Base-by-base conservation (phyloP, 2,797 vertebrate genomes). In the Pampus argenteus region DNA sequence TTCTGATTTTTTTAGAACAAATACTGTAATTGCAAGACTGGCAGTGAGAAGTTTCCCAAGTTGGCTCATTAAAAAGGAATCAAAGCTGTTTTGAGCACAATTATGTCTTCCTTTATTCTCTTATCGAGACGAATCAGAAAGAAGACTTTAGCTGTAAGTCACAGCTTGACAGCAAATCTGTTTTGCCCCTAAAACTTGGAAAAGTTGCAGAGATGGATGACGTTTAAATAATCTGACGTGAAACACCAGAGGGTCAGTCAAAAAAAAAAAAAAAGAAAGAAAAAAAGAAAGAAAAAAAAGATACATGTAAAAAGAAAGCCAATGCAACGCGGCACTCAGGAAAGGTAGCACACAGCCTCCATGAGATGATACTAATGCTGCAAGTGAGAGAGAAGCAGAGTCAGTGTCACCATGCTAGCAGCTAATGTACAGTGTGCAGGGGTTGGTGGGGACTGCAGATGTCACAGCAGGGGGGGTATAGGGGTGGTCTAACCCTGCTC, bases 401-500 rank as follows among this genome's bases (percentile, higher is more conserved):
- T 93, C 90, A 88, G 90, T 90, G 86, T 94, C 90, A 94, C 91
- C 93, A 94, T 95, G 93, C 93, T 91, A 92, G 93, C 92, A 90
- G 91, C 92, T 91, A 94, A 93, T 94, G 82, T 94, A 95, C 94
- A 94, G 86, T 89, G 91, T 88, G 91, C 70, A 79, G 90, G 85
- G 83, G 68, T 59, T 11, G 69, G 74, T 50, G 68, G 72, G 74
- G 52, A 71, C 74, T 55, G 71, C 67, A 56, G 79, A 60, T 69
- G 87, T 84, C 83, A 68, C 78, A 66, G 63, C 20, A 26, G 57
- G 31, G 15, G n/a, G 20, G 9, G 5, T n/a, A 15, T 4, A 13
- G 28, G 25, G 9, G 1, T 15, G 6, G 4, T 3, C 91, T 94
- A 95, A 91, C 95, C 96, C 88, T 96, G 95, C 91, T 95, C 94